A percentile compares a stretch with the other conserved stretches of the same genome.
phyloP scores from a whole-genome alignment of 2,797 vertebrate species.

The Pogoniulus pusillus region DNA sequence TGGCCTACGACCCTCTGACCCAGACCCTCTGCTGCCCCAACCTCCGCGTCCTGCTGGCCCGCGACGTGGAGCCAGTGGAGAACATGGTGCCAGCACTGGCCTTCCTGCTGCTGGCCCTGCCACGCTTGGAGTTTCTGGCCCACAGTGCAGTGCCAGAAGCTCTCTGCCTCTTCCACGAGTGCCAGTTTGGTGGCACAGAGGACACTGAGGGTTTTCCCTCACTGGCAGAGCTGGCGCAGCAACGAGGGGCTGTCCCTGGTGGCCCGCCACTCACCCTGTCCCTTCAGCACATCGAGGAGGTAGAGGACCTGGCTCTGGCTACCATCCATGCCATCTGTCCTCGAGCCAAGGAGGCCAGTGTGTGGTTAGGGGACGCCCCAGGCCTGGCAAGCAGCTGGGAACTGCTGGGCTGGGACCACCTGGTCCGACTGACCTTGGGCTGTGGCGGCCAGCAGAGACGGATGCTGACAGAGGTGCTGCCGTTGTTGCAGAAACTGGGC shows the following conservation, averaged over 20 bases:
- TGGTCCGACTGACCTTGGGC: slow-evolving; percentile 74
- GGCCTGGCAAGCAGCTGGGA: background rate
- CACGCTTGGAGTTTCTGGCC: slow-evolving; percentile 74
- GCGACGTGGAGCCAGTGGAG: slow-evolving; percentile 69
- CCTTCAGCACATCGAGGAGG: slow-evolving; percentile 56
- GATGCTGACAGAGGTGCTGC: slow-evolving; percentile 70
- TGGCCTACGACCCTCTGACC: slow-evolving; percentile 61
- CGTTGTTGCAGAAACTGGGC: slow-evolving; percentile 59
- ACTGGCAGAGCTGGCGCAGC: slow-evolving; percentile 71
- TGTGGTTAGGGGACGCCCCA: slow-evolving; percentile 43
- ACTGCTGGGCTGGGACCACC: slow-evolving; percentile 68
- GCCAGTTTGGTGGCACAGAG: background rate
- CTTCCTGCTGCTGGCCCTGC: slow-evolving; percentile 82
- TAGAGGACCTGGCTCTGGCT: slow-evolving; percentile 69
- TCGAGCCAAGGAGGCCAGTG: slow-evolving; percentile 39
- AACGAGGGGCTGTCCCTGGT: fast-evolving
- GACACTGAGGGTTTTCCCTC: slow-evolving; percentile 66
- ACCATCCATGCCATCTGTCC: slow-evolving; percentile 73
- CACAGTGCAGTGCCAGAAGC: slow-evolving; percentile 69
- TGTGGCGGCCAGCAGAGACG: slow-evolving; percentile 21
- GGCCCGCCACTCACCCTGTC: background rate
- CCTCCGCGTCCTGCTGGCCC: slow-evolving; percentile 76
- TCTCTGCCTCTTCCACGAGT: slow-evolving; percentile 67
- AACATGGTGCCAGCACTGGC: slow-evolving; percentile 24
- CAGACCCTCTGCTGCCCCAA: background rate